Evolutionary conservation across 2,888 invertebrate genomes (phyloP), one percentile per base, ranked within the genome.

Genomic region (Ennomos quercinarius): DNA sequence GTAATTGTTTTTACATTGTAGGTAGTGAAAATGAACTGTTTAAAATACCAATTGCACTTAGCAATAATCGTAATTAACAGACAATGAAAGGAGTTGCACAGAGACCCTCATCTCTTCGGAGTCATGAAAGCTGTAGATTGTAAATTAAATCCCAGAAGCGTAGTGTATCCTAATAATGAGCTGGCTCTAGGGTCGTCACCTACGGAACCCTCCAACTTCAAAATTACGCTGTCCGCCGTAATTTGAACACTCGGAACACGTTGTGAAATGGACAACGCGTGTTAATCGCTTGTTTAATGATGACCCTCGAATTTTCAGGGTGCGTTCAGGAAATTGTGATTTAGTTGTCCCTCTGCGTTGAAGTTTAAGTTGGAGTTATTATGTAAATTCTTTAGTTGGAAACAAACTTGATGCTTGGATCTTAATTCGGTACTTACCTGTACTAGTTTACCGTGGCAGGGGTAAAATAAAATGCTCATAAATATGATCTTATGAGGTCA

Each of bases 211-310:
- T 65, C 64, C 77, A 78, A 80, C 73, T 82, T 84, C 80, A 27
- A 76, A 82, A 84, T 83, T 79, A 79, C 68, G 68, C 73, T 68
- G 66, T 65, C 61, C 65, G 71, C 46, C 37, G 13, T 78, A 76
- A 76, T 76, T 78, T 71, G 66, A 57, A 70, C 68, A 73, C 62
- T 73, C 72, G 64, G 66, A 51, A 55, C 55, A 50, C 47, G 39
- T 38, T 51, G 66, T 70, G 72, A 69, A 83, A 84, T 84, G 83
- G 82, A 81, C 81, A 80, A 79, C 73, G 78, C 80, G 73, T 83
- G 84, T 83, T 80, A 81, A 84, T 82, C 66, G 76, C 72, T 67
- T 74, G 77, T 77, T 80, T 81, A 80, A 83, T 81, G 76, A 77
- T 74, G 37, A 48, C 45, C 61, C 49, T 46, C 37, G 55, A 54